Evolutionary conservation across 2,888 invertebrate species (phyloP).

Genomic region (Leuctra nigra): DNA sequence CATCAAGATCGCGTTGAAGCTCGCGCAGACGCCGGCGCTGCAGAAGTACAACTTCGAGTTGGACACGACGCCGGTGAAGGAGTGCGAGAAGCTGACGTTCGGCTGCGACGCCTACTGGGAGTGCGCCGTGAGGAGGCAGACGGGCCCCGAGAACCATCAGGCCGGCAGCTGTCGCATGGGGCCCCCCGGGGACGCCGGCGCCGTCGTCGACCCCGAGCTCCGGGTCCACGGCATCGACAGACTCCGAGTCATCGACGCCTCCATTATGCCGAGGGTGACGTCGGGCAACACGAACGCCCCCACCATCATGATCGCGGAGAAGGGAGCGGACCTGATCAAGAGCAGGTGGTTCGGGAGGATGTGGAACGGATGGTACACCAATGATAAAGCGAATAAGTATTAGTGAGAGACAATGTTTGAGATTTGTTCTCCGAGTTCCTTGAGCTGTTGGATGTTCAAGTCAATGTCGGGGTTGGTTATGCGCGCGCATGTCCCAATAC

Average conservation of each 20-base stretch:
- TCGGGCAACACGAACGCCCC: constrained; percentile 53
- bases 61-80: constrained; percentile 63
- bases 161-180: constrained; percentile 60
- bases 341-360: constrained; percentile 39
- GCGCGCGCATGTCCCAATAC: too few relatives aligned
- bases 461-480: too few relatives aligned
- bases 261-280: constrained; percentile 48
- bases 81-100: constrained; percentile 68
- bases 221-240: constrained; percentile 44
- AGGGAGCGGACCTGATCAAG: constrained; percentile 48
- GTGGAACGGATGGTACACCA: constrained; percentile 32
- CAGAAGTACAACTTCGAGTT: constrained; percentile 59
- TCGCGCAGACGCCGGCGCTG: constrained; percentile 62
- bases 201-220: constrained; percentile 51
- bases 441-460: not conserved
- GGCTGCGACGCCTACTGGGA: constrained; percentile 59
- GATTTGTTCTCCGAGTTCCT: not conserved
- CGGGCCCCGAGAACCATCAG: constrained; percentile 58
- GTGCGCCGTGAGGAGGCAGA: constrained; percentile 51
- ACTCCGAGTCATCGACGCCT: constrained; percentile 50
- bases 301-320: constrained; percentile 52
- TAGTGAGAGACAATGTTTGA: not conserved
- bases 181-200: constrained; percentile 45
- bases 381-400: constrained; percentile 5
- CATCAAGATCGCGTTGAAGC: constrained; percentile 65